These are phyloP conservation scores for Zaprionus africanus DNA, from an alignment of 1,140 invertebrate species.

Conservation along the genomic window DNA sequence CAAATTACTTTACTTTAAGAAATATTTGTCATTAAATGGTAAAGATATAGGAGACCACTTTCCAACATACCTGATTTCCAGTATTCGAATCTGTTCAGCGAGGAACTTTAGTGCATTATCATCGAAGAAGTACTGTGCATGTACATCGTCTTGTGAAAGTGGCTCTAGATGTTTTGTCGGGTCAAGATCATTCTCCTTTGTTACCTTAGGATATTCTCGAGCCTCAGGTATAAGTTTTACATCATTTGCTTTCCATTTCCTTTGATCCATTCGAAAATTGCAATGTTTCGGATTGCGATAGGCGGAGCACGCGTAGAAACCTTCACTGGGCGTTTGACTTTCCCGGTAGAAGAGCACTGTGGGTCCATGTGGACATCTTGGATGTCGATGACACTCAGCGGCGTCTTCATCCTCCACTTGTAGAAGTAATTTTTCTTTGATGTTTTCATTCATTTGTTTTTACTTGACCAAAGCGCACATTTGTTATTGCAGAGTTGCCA, in stretches of 20 bases:
- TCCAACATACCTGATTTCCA: constrained; percentile 83
- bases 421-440: constrained; percentile 51
- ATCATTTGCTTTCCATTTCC: constrained; percentile 32
- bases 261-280: constrained; percentile 50
- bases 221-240: not conserved
- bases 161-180: constrained; percentile 87
- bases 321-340: constrained; percentile 74
- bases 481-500: constrained; percentile 27
- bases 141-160: constrained; percentile 88
- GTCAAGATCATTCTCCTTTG: constrained; percentile 12
- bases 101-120: constrained; percentile 84
- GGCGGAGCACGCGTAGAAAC: constrained; percentile 92
- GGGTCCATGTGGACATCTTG: constrained; percentile 60
- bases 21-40: not conserved
- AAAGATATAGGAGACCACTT: not conserved
- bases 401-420: constrained; percentile 44
- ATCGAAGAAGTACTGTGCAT: constrained; percentile 91
- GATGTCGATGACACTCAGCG: constrained; percentile 33
- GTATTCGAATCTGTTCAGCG: constrained; percentile 85
- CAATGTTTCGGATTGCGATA: constrained; percentile 91
- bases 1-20: constrained; percentile 88
- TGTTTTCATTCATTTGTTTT: constrained; percentile 19
- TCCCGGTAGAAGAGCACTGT: constrained; percentile 70
- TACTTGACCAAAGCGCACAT: constrained; percentile 5
- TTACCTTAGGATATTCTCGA: constrained; percentile 31